These are phyloP conservation scores for Crotalus tigris DNA, from an alignment of 2,113 vertebrate genomes.

Conservation along the genomic window DNA sequence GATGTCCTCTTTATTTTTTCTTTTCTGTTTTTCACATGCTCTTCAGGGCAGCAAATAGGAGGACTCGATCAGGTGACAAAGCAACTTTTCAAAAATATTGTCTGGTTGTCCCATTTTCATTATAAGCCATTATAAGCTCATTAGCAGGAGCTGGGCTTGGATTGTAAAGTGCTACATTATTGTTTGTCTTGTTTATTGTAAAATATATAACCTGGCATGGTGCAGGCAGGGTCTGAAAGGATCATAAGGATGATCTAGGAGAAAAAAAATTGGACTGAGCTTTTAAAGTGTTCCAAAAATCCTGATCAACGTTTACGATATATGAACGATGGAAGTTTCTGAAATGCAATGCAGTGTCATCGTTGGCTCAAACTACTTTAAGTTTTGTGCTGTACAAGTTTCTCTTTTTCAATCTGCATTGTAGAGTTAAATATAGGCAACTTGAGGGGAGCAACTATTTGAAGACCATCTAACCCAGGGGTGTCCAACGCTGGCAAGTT, in stretches of 20 bases:
- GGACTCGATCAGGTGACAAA: slow-evolving; percentile 1
- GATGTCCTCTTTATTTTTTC: neutral
- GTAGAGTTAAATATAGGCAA: neutral
- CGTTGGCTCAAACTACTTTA: neutral
- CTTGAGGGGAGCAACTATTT: neutral
- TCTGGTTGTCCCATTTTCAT: neutral
- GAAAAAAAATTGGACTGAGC: neutral
- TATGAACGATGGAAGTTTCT: neutral
- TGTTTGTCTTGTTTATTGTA: slow-evolving; percentile 42
- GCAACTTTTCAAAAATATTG: slow-evolving; percentile 8
- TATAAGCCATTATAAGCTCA: neutral
- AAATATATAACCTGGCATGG: slow-evolving; percentile 22
- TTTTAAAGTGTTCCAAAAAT: neutral
- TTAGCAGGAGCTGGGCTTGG: neutral
- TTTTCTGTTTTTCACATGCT: neutral
- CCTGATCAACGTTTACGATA: fast-evolving
- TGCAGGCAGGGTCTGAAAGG: slow-evolving; percentile 36
- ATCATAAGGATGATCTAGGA: slow-evolving; percentile 35
- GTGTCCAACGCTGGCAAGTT: neutral
- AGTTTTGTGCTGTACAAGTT: neutral
- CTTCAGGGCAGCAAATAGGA: neutral
- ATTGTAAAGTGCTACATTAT: slow-evolving; percentile 36
- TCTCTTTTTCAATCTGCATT: neutral
- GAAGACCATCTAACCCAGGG: neutral
- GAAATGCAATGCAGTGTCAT: neutral